Conservation (phyloP, 2,797 vertebrate species). For the Urocyon cinereoargenteus region DNA sequence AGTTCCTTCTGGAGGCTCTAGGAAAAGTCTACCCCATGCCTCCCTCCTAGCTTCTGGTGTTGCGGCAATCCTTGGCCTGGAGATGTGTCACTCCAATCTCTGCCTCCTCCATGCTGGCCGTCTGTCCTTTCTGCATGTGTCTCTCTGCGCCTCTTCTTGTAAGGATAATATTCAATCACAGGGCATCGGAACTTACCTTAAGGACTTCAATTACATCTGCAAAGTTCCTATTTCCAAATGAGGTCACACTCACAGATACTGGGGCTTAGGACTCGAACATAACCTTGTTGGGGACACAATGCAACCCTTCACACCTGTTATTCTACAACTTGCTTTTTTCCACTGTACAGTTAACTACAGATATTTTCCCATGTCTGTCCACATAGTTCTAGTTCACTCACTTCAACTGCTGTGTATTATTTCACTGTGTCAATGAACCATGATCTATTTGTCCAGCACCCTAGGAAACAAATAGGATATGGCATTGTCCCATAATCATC, state of each 20-base stretch:
- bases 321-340: background rate
- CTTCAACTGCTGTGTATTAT: background rate
- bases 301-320: background rate
- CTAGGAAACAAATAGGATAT: background rate
- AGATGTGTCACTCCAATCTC: fast-evolving
- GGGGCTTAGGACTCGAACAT: background rate
- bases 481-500: background rate
- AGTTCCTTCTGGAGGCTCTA: background rate
- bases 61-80: background rate
- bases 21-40: background rate
- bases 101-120: fast-evolving
- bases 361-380: background rate
- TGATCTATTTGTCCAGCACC: background rate
- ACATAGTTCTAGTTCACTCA: background rate
- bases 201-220: background rate
- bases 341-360: background rate
- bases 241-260: background rate
- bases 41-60: background rate
- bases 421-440: background rate
- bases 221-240: conserved; percentile 46
- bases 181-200: background rate
- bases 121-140: background rate
- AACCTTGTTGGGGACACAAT: background rate
- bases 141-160: background rate
- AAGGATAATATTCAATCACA: too few species aligned